These are phyloP conservation scores for Agrotis ipsilon DNA, from an alignment of 2,888 invertebrate genomes.

Conservation along the genomic window DNA sequence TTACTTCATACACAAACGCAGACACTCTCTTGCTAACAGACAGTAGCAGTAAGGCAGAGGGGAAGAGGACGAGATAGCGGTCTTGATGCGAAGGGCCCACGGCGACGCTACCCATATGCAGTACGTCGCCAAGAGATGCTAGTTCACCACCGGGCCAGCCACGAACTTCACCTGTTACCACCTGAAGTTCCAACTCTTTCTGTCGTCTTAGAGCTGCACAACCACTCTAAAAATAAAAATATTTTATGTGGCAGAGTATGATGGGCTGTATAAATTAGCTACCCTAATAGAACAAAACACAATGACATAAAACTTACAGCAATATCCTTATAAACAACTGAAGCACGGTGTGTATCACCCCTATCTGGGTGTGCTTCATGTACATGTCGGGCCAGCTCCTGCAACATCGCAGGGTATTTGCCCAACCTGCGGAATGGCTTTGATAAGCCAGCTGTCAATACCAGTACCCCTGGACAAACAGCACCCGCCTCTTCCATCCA, in stretches of 20 bases:
- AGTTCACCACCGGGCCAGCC: conserved; percentile 96
- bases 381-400: conserved; percentile 98
- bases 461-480: conserved; percentile 96
- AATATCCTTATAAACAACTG: conserved; percentile 98
- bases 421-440: conserved; percentile 98
- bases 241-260: too few relatives aligned
- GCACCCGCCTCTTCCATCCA: conserved; percentile 97
- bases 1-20: conserved; percentile 98
- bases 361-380: conserved; percentile 98
- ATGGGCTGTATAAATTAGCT: too few relatives aligned
- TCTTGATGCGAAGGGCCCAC: conserved; percentile 96
- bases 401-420: conserved; percentile 98
- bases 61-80: conserved; percentile 97
- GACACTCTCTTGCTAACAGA: conserved; percentile 98
- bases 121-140: conserved; percentile 94
- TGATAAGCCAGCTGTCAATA: conserved; percentile 97
- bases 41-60: conserved; percentile 96
- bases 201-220: conserved; percentile 97
- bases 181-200: conserved; percentile 98
- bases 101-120: conserved; percentile 98
- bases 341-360: conserved; percentile 98
- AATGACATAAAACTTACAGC: conserved; percentile 92
- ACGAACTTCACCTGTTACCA: conserved; percentile 97
- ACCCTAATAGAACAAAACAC: not conserved
- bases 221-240: conserved; percentile 92